Evolutionary conservation across 2,797 vertebrate genomes (phyloP).

Genomic region (Phalanger gymnotis): DNA sequence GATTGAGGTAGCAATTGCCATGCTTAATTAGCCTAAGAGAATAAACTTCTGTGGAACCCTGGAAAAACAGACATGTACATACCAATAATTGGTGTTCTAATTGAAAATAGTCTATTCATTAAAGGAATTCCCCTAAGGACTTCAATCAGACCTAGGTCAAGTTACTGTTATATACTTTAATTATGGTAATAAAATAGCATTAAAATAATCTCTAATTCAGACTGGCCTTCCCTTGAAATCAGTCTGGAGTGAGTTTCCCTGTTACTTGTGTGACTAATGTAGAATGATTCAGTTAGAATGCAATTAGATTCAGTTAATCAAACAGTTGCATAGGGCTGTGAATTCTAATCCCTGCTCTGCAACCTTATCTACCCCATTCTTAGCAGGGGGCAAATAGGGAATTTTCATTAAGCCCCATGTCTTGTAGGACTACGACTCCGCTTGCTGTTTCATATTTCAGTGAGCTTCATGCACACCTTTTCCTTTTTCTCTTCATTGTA

Average conservation of each 20-base stretch:
- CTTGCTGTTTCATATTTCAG: background rate
- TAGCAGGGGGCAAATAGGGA: background rate
- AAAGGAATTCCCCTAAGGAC: background rate
- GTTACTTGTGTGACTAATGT: background rate
- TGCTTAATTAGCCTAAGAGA: background rate
- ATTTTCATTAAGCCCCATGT: background rate
- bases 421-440: background rate
- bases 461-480: background rate
- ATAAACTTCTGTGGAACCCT: background rate
- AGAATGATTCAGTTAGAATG: background rate
- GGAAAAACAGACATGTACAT: background rate
- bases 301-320: background rate
- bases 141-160: background rate
- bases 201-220: background rate
- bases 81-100: background rate
- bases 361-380: background rate
- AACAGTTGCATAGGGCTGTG: background rate
- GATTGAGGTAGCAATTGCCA: background rate
- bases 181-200: conserved; percentile 1
- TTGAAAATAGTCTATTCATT: background rate
- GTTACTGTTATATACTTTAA: background rate
- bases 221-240: background rate
- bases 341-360: background rate
- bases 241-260: background rate
- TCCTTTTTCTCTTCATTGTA: background rate